phyloP scores from a whole-genome alignment of 2,797 vertebrate genomes.

The Acrossocheilus wenchowensis region DNA sequence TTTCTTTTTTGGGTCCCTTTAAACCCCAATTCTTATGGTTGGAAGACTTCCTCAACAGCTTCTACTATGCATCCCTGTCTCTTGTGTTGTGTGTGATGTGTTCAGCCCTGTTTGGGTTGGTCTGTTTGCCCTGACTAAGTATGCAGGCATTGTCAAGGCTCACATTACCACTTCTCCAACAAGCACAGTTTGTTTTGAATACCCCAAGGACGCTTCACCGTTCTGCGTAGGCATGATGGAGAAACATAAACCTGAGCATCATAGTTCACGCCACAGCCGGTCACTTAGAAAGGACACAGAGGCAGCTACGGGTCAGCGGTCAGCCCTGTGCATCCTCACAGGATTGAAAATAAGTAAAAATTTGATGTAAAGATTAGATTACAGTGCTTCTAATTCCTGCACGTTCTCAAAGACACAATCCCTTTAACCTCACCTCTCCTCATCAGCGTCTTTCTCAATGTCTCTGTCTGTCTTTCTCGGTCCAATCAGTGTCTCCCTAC shows the following conservation, averaged over 20 bases:
- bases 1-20: neutral
- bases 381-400: neutral
- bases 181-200: slow-evolving; percentile 80
- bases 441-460: slow-evolving; percentile 14
- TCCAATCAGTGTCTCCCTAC: slow-evolving; percentile 72
- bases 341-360: neutral
- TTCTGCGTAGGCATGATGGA: slow-evolving; percentile 68
- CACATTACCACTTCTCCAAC: slow-evolving; percentile 76
- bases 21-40: neutral
- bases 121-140: slow-evolving; percentile 62
- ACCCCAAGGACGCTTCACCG: slow-evolving; percentile 77
- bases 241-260: slow-evolving; percentile 50
- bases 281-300: slow-evolving; percentile 38
- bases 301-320: neutral
- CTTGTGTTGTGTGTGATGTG: slow-evolving; percentile 40
- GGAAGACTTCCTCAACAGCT: neutral
- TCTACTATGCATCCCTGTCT: slow-evolving; percentile 13
- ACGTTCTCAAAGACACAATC: slow-evolving; percentile 16
- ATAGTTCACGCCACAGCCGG: slow-evolving; percentile 64
- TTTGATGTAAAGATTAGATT: neutral
- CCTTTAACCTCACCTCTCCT: slow-evolving; percentile 14
- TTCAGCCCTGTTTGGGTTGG: slow-evolving; percentile 45
- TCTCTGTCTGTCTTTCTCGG: slow-evolving; percentile 44
- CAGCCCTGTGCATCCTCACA: neutral
- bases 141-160: slow-evolving; percentile 72